Conservation (phyloP, 1,140 invertebrate genomes). For the Marisa cornuarietis region DNA sequence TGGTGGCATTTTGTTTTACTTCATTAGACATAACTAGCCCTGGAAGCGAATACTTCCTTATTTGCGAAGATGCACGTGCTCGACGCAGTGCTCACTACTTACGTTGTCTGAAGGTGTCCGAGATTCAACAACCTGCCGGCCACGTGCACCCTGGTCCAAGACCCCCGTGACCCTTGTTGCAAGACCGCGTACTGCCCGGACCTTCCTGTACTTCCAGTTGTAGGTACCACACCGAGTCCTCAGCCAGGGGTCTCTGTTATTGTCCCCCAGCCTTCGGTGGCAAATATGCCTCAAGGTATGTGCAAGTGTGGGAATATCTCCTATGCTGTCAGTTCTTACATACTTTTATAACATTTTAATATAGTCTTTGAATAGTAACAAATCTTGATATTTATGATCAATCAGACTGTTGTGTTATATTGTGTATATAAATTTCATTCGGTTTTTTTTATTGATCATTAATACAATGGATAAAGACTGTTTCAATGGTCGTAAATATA, state of each 20-base stretch:
- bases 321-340: no score
- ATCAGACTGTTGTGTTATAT: no score
- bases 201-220: constrained; percentile 5
- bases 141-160: constrained; percentile 42
- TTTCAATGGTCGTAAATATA: no score
- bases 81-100: not conserved
- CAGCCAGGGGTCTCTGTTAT: not conserved
- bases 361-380: no score
- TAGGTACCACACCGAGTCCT: constrained; percentile 6
- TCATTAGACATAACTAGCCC: not conserved
- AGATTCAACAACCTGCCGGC: constrained; percentile 39
- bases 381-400: no score
- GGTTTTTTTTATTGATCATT: no score
- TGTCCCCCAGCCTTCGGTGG: not conserved
- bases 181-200: constrained; percentile 42
- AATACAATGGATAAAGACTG: no score
- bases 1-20: not conserved
- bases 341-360: no score
- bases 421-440: no score
- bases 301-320: no score
- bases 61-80: not conserved
- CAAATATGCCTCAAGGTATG: not conserved
- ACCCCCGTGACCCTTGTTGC: constrained; percentile 47
- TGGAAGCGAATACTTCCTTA: not conserved
- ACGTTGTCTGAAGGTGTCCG: constrained; percentile 37